These are phyloP conservation scores for Spea bombifrons DNA, from an alignment of 2,113 vertebrate species.

Conservation along the genomic window DNA sequence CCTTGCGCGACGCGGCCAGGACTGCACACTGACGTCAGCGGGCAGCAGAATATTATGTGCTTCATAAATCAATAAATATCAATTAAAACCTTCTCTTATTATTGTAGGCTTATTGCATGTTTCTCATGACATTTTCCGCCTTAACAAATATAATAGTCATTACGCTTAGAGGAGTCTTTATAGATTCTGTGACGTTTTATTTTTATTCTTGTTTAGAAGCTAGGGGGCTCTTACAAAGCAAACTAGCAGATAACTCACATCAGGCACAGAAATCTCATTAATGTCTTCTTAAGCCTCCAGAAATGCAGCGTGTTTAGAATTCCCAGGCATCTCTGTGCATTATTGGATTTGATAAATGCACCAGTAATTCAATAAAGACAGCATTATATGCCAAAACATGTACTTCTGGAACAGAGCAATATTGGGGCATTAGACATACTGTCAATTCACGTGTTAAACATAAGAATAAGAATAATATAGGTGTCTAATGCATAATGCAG, in stretches of 20 bases:
- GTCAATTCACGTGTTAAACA: slow-evolving; percentile 26
- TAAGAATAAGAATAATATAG: slow-evolving; percentile 8
- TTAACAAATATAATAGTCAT: not conserved
- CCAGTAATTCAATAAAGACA: slow-evolving; percentile 31
- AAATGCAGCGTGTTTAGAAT: slow-evolving; percentile 10
- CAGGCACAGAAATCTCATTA: slow-evolving; percentile 23
- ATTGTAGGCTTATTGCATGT: too few relatives aligned
- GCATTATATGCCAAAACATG: slow-evolving; percentile 30
- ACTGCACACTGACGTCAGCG: too few relatives aligned
- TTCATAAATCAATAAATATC: too few relatives aligned
- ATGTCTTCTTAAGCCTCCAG: slow-evolving; percentile 7
- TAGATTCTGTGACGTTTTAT: not conserved
- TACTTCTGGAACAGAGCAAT: slow-evolving; percentile 14
- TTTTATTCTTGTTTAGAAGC: not conserved
- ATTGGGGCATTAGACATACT: slow-evolving; percentile 10
- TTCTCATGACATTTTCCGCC: too few relatives aligned
- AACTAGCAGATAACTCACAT: not conserved
- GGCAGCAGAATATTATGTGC: too few relatives aligned
- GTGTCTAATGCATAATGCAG: not conserved
- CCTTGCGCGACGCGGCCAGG: too few relatives aligned
- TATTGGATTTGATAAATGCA: slow-evolving; percentile 36
- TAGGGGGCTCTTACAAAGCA: not conserved
- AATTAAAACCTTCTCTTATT: too few relatives aligned
- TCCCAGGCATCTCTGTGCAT: slow-evolving; percentile 5
- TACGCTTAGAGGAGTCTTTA: not conserved